Conservation (phyloP, 1,140 invertebrate genomes). For the Caenorhabditis briggsae region DNA sequence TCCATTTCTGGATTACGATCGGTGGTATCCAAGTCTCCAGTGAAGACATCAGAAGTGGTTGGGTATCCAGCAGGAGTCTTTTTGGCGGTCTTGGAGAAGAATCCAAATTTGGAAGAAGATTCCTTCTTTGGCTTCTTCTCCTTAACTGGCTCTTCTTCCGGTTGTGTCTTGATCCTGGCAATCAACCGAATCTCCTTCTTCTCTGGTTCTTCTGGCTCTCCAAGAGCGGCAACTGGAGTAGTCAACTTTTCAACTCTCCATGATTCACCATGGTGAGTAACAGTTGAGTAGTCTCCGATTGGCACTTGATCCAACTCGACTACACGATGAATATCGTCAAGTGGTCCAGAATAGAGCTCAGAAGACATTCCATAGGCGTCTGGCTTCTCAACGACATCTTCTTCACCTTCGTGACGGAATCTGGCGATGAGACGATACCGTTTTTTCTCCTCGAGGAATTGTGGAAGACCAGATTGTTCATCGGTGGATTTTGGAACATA, state of each 20-base stretch:
- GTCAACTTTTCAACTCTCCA: neutral
- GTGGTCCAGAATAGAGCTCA: constrained; percentile 61
- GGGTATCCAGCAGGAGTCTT: constrained; percentile 42
- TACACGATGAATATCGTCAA: constrained; percentile 59
- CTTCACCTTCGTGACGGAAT: constrained; percentile 58
- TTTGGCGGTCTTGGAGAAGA: constrained; percentile 5
- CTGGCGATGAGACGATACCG: constrained; percentile 20
- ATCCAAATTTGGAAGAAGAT: constrained; percentile 28
- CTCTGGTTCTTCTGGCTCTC: constrained; percentile 12
- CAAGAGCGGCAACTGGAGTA: neutral
- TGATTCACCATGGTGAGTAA: neutral
- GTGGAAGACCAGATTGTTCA: neutral
- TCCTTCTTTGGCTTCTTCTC: constrained; percentile 25
- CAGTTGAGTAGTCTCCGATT: neutral
- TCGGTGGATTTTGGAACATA: neutral
- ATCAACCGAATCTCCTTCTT: neutral
- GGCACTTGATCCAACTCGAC: neutral
- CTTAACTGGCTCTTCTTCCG: constrained; percentile 6
- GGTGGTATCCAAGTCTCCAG: constrained; percentile 36
- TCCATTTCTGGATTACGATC: constrained; percentile 27
- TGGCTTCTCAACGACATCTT: constrained; percentile 71
- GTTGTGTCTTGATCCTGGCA: neutral
- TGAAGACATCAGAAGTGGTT: constrained; percentile 28
- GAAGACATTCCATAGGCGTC: neutral
- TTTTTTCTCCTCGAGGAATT: neutral